Evolutionary conservation across 2,113 vertebrate genomes (phyloP).

Genomic region (Leptobrachium ailaonicum): DNA sequence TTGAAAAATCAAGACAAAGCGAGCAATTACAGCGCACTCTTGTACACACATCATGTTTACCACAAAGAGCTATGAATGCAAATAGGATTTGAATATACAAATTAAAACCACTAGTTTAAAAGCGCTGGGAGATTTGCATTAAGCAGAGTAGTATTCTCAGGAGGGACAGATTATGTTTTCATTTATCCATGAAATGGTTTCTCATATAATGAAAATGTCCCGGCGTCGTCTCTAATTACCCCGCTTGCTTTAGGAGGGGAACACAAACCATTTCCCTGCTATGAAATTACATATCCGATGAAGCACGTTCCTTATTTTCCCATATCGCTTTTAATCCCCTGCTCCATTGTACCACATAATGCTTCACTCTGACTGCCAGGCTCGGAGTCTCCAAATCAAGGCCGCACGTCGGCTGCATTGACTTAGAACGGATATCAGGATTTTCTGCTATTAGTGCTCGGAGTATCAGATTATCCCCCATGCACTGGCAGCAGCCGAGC

Average conservation of each 20-base stretch:
- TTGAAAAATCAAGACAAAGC: conserved; percentile 26
- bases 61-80: conserved; percentile 44
- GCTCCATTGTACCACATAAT: too few relatives aligned
- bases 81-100: conserved; percentile 49
- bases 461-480: too few relatives aligned
- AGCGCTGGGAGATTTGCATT: conserved; percentile 41
- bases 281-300: not conserved
- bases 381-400: too few relatives aligned
- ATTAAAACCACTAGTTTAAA: conserved; percentile 28
- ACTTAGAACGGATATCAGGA: too few relatives aligned
- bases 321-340: not conserved
- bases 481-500: too few relatives aligned
- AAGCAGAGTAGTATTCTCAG: conserved; percentile 19
- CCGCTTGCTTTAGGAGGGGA: not conserved
- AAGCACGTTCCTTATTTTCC: not conserved
- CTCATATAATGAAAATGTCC: conserved; percentile 35
- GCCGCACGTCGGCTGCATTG: too few relatives aligned
- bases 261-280: not conserved
- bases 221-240: conserved; percentile 26
- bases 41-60: conserved; percentile 30
- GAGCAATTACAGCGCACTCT: conserved; percentile 11
- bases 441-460: too few relatives aligned
- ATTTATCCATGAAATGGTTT: conserved; percentile 33
- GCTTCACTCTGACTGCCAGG: too few relatives aligned
- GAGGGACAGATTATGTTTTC: conserved; percentile 39